A percentile compares a stretch with the other conserved stretches of the same genome.
Conservation (phyloP, 2,113 vertebrate species). For the Lepus americanus region DNA sequence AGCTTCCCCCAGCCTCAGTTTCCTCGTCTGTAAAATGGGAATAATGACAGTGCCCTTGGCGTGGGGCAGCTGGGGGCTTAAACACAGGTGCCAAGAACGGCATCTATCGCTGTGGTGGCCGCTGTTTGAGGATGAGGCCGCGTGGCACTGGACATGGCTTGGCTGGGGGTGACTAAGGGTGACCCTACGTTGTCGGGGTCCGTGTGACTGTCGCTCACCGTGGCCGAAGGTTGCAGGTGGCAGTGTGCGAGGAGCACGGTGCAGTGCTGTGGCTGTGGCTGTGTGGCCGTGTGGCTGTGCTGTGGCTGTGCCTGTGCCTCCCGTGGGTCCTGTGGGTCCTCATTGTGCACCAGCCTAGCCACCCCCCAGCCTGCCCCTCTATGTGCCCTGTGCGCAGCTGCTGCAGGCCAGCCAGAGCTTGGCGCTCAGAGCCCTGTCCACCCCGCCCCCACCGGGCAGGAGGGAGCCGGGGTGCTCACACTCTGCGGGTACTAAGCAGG, state of each 20-base stretch:
- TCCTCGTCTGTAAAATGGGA: slow-evolving; percentile 65
- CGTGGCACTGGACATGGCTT: background rate
- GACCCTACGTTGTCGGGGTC: no score
- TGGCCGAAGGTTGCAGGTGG: no score
- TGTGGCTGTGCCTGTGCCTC: background rate
- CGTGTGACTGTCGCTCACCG: no score
- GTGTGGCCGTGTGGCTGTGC: background rate
- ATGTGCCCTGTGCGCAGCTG: no score
- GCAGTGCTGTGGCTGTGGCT: background rate
- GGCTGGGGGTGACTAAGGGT: background rate
- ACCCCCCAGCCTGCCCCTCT: background rate
- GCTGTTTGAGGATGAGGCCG: background rate
- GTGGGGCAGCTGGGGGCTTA: background rate
- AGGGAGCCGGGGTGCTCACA: background rate
- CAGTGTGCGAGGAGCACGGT: no score
- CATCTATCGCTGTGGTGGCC: background rate
- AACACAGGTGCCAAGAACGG: slow-evolving; percentile 7
- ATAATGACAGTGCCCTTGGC: slow-evolving; percentile 55
- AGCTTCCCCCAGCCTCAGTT: slow-evolving; percentile 60
- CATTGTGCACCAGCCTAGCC: background rate
- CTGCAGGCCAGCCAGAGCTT: background rate
- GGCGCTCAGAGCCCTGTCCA: background rate
- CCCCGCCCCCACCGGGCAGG: background rate
- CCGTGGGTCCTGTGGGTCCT: background rate
- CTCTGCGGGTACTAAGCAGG: background rate